Evolutionary conservation across 2,113 vertebrate genomes (phyloP), one percentile per base, ranked within the genome.

Genomic region (Zosterops hypoxanthus): DNA sequence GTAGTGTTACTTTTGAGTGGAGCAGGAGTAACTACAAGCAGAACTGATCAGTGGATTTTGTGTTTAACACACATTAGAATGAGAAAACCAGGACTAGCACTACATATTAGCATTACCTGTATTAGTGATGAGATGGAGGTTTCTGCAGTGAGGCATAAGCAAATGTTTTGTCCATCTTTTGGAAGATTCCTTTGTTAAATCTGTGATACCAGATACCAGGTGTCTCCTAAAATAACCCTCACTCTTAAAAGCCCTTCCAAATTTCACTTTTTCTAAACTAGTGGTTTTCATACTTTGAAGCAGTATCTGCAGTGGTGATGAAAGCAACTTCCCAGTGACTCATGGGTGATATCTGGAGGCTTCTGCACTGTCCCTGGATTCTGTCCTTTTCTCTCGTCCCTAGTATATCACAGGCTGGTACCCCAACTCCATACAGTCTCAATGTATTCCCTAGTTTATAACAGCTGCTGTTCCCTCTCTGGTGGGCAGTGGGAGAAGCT

Each of bases 201-300:
- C 0, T n/a, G 23, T 34, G 26, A 1, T 50, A 28, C 2, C 25
- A n/a, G 26, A 1, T 50, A 28, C 2, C 25, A n/a, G 2, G 36
- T 63, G 25, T 60, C n/a, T 57, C 39, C 59, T 85, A 20, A 14
- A 9, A 8, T 82, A 53, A 42, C 23, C 5, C 12, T 65, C 11
- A 29, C 33, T 65, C 17, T 53, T 76, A 42, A 86, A 86, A 91
- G 19, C 8, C 28, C 14, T 65, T 86, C 34, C 29, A 80, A 10
- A 55, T 88, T 61, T 69, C 39, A 25, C 25, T 36, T 53, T 41
- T 47, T 33, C 66, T 73, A 15, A 69, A 34, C 18, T 11, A 42
- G 56, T 52, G 11, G 4, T 3, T 88, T 90, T 70, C 26, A 34
- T 73, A 33, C 64, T 84, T 77, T 53, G 28, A 89, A 78, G 56